These are phyloP conservation scores for Anguilla megastoma DNA, from an alignment of 2,797 vertebrate species.

Conservation along the genomic window DNA sequence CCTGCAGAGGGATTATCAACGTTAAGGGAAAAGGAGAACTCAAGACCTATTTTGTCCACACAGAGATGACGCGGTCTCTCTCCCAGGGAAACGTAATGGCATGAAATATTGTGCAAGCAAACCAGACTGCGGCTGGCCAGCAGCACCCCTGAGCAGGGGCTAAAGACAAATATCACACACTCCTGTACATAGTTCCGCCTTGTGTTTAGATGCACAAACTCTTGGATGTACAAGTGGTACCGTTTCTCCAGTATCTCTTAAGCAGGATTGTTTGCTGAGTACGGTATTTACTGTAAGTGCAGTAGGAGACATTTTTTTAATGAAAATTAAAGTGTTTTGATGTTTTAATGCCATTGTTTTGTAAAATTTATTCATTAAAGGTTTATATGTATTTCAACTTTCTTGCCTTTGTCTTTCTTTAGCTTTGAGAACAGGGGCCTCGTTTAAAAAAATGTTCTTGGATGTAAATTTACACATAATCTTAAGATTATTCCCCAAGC, in stretches of 20 bases:
- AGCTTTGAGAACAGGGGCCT: background rate
- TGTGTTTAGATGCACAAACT: slow-evolving; percentile 67
- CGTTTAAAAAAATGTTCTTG: background rate
- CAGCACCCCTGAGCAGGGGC: slow-evolving; percentile 23
- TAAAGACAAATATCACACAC: slow-evolving; percentile 33
- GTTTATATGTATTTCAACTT: slow-evolving; percentile 90
- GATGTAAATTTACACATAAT: no score
- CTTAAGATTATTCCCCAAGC: no score
- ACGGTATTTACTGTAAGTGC: slow-evolving; percentile 63
- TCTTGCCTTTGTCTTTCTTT: slow-evolving; percentile 36
- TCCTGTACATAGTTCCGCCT: slow-evolving; percentile 75
- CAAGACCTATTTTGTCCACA: slow-evolving; percentile 95
- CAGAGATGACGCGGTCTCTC: slow-evolving; percentile 91
- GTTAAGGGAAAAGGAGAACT: slow-evolving; percentile 98
- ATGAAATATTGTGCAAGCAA: slow-evolving; percentile 60
- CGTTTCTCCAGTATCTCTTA: slow-evolving; percentile 58
- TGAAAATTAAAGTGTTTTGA: slow-evolving; percentile 79
- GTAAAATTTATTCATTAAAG: slow-evolving; percentile 88
- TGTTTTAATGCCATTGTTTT: slow-evolving; percentile 90
- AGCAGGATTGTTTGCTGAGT: slow-evolving; percentile 73
- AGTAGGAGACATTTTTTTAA: slow-evolving; percentile 78
- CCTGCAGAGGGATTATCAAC: slow-evolving; percentile 94
- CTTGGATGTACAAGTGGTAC: slow-evolving; percentile 68
- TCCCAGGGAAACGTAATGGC: slow-evolving; percentile 91
- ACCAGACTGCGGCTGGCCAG: slow-evolving; percentile 12